Evolutionary conservation across 2,797 vertebrate genomes (phyloP), one percentile per base, ranked within the genome.

Genomic region (Phataginus tetradactyla): DNA sequence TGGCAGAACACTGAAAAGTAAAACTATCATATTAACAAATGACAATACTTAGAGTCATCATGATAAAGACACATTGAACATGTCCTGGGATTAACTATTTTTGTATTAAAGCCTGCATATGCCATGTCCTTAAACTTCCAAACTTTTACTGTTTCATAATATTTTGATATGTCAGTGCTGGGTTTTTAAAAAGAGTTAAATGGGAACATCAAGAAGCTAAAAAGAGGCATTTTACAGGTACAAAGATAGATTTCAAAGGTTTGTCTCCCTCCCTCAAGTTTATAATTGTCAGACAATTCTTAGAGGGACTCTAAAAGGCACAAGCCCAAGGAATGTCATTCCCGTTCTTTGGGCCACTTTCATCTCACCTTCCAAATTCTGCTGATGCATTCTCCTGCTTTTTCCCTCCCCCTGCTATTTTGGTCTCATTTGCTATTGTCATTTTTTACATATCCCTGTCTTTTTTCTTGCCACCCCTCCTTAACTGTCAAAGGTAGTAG

Each of bases 181-280:
- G 39, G 29, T 90, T 49, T 71, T 85, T 92, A 79, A 49, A 79
- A 94, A 88, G 51, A 95, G 39, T 49, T 75, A 55, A 89, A 84
- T 1, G 3, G 5, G 15, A 83, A 2, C n/a, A 69, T 23, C 71
- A 53, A 78, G 32, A 69, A 80, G 34, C 25, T 66, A 72, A 96
- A 68, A 81, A 34, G 23, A 29, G 74, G 15, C 27, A 75, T 15
- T 59, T 69, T 79, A 53, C 32, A n/a, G 9, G 49, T 13, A n/a
- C 14, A 72, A 93, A n/a, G n/a, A n/a, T 27, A 66, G 51, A 84
- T 72, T 86, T 86, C 66, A 86, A 72, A 91, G 15, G 27, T 39
- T 86, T 90, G 61, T 59, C 25, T 80, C 59, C 51, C 23, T 86
- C 39, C 61, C 13, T 85, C 7, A 74, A 53, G 68, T 95, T 86